Conservation (phyloP, 2,888 invertebrate genomes). For the Leistus spinibarbis region DNA sequence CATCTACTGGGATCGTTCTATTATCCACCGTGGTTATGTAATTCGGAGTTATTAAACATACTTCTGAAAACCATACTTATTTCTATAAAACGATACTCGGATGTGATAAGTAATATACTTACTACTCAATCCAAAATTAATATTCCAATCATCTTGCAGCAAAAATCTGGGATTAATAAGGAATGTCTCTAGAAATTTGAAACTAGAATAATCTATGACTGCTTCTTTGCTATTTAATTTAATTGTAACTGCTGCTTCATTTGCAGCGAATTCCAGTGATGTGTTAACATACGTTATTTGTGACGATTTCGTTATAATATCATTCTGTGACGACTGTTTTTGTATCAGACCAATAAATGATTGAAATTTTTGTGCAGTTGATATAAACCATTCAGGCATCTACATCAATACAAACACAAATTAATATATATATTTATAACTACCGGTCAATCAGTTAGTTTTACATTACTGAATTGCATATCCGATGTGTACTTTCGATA, state of each 20-base stretch:
- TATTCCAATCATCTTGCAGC: slow-evolving; percentile 26
- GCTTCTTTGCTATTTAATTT: slow-evolving; percentile 28
- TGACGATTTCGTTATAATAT: not conserved
- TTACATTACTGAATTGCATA: slow-evolving; percentile 26
- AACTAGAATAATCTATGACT: slow-evolving; percentile 8
- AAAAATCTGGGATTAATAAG: slow-evolving; percentile 26
- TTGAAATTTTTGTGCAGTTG: slow-evolving; percentile 18
- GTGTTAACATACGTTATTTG: slow-evolving; percentile 8
- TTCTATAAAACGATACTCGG: not conserved
- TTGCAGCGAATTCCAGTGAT: slow-evolving; percentile 10
- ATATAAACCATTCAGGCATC: slow-evolving; percentile 31
- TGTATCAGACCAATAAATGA: slow-evolving; percentile 24
- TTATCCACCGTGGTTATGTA: slow-evolving; percentile 56
- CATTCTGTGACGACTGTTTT: slow-evolving; percentile 6
- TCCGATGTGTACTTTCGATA: slow-evolving; percentile 25
- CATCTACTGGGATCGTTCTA: slow-evolving; percentile 49
- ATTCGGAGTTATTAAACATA: slow-evolving; percentile 55
- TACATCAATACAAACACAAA: not conserved
- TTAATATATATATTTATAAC: not conserved
- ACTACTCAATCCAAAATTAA: slow-evolving; percentile 26
- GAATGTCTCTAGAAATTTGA: slow-evolving; percentile 23
- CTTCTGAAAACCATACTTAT: slow-evolving; percentile 45
- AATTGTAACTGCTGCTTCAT: slow-evolving; percentile 11
- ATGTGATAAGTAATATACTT: not conserved
- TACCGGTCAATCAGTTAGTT: not conserved